Conservation (phyloP, 92 coral and sea anemone species). For the Hydrozoanthus gracilis region DNA sequence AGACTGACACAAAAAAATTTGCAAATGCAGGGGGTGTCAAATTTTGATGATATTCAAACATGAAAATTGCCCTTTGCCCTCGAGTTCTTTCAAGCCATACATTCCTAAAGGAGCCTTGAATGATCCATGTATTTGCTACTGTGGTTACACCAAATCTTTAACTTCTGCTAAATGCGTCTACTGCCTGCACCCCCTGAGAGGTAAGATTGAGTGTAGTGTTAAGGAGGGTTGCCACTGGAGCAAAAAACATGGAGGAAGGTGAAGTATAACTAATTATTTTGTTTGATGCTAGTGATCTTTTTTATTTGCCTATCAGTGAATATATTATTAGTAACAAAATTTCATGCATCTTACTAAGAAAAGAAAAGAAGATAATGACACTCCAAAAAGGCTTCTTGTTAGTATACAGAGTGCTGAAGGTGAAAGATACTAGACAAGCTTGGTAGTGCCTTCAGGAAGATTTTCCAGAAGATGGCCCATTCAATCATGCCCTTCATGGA, state of each 20-base stretch:
- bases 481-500: too few species aligned
- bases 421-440: background rate
- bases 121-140: conserved; percentile 1
- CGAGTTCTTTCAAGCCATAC: background rate
- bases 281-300: background rate
- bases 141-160: conserved; percentile 31
- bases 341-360: too few species aligned
- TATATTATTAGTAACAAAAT: too few species aligned
- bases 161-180: conserved; percentile 39
- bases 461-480: too few species aligned
- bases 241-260: conserved; percentile 27
- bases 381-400: background rate
- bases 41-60: too few species aligned
- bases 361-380: too few species aligned
- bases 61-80: too few species aligned
- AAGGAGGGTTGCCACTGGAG: conserved; percentile 30
- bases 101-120: conserved; percentile 16
- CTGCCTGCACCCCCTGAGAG: conserved; percentile 54
- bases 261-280: background rate
- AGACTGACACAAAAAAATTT: too few species aligned
- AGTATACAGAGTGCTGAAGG: background rate
- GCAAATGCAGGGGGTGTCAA: too few species aligned
- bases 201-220: conserved; percentile 38
- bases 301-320: background rate
- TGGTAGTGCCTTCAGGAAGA: too few species aligned